A percentile compares a stretch with the other conserved stretches of the same genome.
Conservation (phyloP, 2,113 vertebrate genomes). For the Tyto alba region DNA sequence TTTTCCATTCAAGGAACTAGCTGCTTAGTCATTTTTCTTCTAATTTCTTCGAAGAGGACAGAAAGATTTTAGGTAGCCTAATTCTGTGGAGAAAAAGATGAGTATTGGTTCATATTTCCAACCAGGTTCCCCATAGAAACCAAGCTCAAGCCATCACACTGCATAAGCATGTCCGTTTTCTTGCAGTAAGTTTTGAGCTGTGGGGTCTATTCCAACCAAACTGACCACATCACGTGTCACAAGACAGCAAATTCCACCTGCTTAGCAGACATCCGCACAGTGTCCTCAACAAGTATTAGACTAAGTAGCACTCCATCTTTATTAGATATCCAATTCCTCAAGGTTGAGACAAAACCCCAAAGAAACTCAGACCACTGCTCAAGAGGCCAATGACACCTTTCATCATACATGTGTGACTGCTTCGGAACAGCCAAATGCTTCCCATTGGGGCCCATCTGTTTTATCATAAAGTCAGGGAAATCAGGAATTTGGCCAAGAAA, state of each 20-base stretch:
- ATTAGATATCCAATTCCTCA: background rate
- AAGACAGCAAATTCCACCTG: background rate
- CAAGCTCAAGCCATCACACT: background rate
- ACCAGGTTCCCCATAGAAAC: background rate
- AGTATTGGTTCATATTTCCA: background rate
- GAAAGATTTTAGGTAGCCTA: background rate
- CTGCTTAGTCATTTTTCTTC: background rate
- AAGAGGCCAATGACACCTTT: background rate
- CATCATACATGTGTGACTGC: background rate
- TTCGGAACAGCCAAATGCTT: background rate
- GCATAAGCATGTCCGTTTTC: background rate
- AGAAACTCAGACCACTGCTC: background rate
- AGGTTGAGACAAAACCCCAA: background rate
- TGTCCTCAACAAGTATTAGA: background rate
- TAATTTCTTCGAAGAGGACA: background rate
- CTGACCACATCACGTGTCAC: background rate
- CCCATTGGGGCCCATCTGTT: background rate
- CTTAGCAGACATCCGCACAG: background rate
- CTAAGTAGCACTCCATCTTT: background rate
- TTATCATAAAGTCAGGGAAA: background rate
- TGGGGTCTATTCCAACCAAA: background rate
- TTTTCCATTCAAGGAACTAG: background rate
- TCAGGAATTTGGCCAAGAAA: background rate
- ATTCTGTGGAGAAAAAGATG: background rate
- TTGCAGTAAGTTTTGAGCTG: background rate